Base-by-base conservation (phyloP, 1,140 invertebrate genomes). In the Paracyclopina nana region DNA sequence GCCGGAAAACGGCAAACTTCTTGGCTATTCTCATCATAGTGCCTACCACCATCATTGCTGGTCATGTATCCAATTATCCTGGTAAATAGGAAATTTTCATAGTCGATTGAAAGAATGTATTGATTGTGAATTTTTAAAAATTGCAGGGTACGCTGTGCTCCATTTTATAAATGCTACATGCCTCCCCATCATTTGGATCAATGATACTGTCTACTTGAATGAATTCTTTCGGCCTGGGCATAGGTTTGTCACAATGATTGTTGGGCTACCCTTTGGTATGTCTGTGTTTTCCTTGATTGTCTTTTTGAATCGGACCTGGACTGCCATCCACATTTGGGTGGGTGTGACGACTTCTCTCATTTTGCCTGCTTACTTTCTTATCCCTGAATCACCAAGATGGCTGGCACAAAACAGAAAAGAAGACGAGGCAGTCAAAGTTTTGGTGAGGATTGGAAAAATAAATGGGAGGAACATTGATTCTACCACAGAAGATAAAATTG, bases 111-210 rank as follows among this genome's bases (percentile, higher is more conserved):
- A n/a, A n/a, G n/a, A n/a, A n/a, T n/a, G n/a, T n/a, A n/a, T n/a
- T n/a, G n/a, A n/a, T n/a, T n/a, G n/a, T n/a, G n/a, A n/a, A n/a
- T n/a, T n/a, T n/a, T n/a, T n/a, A n/a, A n/a, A n/a, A n/a, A n/a
- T n/a, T n/a, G n/a, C n/a, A n/a, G n/a, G n/a, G n/a, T 48, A 48
- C 29, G 45, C 28, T 3, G 28, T 14, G 11, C 28, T 48, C 4
- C 25, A 28, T 4, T 20, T 48, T 2, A 28, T 48, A 28, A 48
- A 24, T 25, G 27, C 25, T 30, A 28, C 25, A 29, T 26, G 25
- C n/a, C n/a, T 48, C 4, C 45, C 45, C 45, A 16, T 27, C 27
- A 48, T 48, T 26, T 48, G 45, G 45, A 28, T 48, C n/a, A 12
- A 4, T 5, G 16, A 4, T 20, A 24, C 27, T 29, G 30, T 14